phyloP scores from a whole-genome alignment of 2,113 vertebrate species.

The Anser brachyrhynchus region DNA sequence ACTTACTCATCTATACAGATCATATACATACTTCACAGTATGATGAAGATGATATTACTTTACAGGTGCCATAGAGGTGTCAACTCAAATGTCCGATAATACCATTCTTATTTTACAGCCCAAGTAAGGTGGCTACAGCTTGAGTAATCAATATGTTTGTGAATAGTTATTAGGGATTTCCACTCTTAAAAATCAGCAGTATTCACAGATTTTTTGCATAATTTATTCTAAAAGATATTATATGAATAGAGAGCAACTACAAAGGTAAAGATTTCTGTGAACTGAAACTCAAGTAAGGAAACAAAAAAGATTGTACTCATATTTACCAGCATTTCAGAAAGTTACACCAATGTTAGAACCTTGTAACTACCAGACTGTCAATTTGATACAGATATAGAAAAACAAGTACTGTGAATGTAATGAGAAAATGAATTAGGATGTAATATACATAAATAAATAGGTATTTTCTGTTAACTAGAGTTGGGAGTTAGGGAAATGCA shows the following conservation, averaged over 20 bases:
- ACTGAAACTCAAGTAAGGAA: neutral
- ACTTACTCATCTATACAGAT: neutral
- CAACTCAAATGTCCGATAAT: neutral
- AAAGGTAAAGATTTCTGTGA: neutral
- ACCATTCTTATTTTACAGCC: neutral
- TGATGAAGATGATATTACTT: neutral
- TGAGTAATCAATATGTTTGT: neutral
- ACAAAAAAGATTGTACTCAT: neutral
- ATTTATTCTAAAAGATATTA: neutral
- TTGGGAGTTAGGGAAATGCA: neutral
- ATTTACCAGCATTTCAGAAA: neutral
- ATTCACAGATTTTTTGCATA: neutral
- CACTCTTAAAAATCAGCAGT: neutral
- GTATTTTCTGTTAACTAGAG: neutral
- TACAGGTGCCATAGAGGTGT: neutral
- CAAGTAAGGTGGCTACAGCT: fast-evolving
- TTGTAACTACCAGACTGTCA: neutral
- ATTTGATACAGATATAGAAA: neutral
- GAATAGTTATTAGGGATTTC: neutral
- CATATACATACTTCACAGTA: neutral
- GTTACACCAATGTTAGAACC: neutral
- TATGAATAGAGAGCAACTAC: neutral
- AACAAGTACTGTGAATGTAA: neutral
- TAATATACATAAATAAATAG: neutral
- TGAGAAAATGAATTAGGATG: neutral